Evolutionary conservation across 2,797 vertebrate species (phyloP).

Genomic region (Liparis tanakae): DNA sequence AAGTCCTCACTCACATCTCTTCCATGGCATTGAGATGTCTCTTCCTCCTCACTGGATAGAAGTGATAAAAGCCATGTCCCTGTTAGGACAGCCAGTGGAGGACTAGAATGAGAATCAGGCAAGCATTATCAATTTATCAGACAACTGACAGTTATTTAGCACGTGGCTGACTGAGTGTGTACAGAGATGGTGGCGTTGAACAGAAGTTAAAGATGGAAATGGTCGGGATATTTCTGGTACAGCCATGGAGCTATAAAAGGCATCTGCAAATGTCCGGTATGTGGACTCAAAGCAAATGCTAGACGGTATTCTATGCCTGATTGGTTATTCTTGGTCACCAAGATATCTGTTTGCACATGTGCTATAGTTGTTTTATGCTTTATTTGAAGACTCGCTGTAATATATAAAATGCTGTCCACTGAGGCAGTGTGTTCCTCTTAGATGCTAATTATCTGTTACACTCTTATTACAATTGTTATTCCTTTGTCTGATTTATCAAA

Average conservation of each 20-base stretch:
- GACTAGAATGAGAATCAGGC: conserved; percentile 38
- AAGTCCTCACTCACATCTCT: conserved; percentile 13
- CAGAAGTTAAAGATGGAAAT: conserved; percentile 41
- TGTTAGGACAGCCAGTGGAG: conserved; percentile 15
- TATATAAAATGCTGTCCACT: neutral
- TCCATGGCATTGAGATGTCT: conserved; percentile 2
- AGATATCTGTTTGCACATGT: conserved; percentile 31
- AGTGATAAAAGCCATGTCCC: conserved; percentile 39
- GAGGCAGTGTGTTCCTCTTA: neutral
- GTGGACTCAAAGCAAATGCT: conserved; percentile 51
- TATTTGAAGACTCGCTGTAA: neutral
- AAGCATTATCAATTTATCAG: conserved; percentile 37
- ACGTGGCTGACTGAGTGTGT: conserved; percentile 17
- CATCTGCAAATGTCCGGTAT: conserved; percentile 47
- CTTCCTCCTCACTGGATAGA: neutral
- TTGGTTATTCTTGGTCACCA: conserved; percentile 41
- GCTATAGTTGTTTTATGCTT: conserved; percentile 17
- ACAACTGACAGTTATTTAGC: conserved; percentile 42
- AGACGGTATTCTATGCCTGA: conserved; percentile 18
- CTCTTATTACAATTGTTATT: neutral
- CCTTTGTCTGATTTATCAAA: neutral
- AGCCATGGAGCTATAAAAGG: conserved; percentile 51
- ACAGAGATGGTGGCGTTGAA: conserved; percentile 34
- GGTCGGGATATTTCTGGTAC: conserved; percentile 56
- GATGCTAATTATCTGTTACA: neutral